A percentile compares a stretch with the other conserved stretches of the same genome.
Conservation (phyloP, 64 coral and sea anemone genomes). For the Catalaphyllia jardinei region DNA sequence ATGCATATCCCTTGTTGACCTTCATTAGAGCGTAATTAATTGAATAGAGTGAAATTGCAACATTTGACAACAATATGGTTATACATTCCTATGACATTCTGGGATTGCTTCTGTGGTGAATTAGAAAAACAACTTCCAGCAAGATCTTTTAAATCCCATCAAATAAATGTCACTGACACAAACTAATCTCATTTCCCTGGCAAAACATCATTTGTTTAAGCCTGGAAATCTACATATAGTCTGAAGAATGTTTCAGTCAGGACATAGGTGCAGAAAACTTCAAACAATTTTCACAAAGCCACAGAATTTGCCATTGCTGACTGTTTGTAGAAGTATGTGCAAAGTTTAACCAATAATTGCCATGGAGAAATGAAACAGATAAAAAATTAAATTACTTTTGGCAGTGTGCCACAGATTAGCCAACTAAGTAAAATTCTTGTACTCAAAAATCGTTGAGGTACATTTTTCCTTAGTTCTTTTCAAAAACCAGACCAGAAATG, state of each 20-base stretch:
- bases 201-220: not conserved
- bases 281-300: not conserved
- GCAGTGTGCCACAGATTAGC: conserved; percentile 24
- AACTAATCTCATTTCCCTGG: conserved; percentile 25
- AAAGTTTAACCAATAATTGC: conserved; percentile 3
- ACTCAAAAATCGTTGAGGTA: not conserved
- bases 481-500: not conserved
- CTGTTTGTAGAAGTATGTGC: not conserved
- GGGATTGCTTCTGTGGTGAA: not conserved
- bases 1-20: conserved; percentile 24
- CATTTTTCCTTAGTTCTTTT: not conserved
- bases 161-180: conserved; percentile 31
- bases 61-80: conserved; percentile 18
- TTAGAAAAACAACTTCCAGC: not conserved
- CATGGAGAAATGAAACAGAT: not conserved
- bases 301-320: not conserved
- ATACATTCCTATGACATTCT: not conserved
- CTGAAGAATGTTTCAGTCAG: not conserved
- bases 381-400: conserved; percentile 17
- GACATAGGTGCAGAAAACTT: not conserved
- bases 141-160: conserved; percentile 33
- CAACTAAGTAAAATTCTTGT: conserved; percentile 6
- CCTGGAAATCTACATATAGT: not conserved
- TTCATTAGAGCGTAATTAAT: conserved; percentile 15
- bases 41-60: conserved; percentile 17